A percentile compares a stretch with the other conserved stretches of the same genome.
Evolutionary conservation across 2,797 vertebrate genomes (phyloP).

Genomic region (Aphelocoma californica): DNA sequence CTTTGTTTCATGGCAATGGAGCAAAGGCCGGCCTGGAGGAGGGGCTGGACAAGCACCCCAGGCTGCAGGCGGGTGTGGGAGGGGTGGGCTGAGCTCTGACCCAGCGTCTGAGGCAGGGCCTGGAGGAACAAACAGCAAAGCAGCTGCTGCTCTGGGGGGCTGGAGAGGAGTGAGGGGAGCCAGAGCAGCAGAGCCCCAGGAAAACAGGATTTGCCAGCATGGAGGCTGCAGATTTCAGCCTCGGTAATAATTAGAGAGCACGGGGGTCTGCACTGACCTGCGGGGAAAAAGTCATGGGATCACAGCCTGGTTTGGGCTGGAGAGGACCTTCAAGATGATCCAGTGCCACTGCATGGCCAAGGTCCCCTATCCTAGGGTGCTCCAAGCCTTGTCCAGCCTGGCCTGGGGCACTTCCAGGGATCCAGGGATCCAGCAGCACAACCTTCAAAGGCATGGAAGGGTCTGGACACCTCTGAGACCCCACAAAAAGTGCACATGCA

Average conservation of each 20-base stretch:
- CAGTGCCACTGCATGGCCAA: not conserved
- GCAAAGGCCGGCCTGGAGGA: not conserved
- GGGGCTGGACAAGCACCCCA: not conserved
- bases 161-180: not conserved
- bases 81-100: not conserved
- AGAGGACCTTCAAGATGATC: not conserved
- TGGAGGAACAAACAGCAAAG: not conserved
- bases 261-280: not conserved
- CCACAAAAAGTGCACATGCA: not conserved
- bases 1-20: not conserved
- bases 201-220: not conserved
- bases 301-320: not conserved
- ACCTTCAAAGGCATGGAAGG: not conserved
- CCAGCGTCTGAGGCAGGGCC: not conserved
- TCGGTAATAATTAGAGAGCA: not conserved
- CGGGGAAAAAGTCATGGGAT: not conserved
- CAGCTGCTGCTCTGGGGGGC: not conserved
- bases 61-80: not conserved
- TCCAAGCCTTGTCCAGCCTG: not conserved
- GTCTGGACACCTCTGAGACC: not conserved
- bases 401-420: not conserved
- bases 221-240: not conserved
- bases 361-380: accelerated
- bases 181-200: not conserved
- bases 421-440: not conserved